These are phyloP conservation scores for Anguilla obscura DNA, from an alignment of 2,797 vertebrate species.

Conservation along the genomic window DNA sequence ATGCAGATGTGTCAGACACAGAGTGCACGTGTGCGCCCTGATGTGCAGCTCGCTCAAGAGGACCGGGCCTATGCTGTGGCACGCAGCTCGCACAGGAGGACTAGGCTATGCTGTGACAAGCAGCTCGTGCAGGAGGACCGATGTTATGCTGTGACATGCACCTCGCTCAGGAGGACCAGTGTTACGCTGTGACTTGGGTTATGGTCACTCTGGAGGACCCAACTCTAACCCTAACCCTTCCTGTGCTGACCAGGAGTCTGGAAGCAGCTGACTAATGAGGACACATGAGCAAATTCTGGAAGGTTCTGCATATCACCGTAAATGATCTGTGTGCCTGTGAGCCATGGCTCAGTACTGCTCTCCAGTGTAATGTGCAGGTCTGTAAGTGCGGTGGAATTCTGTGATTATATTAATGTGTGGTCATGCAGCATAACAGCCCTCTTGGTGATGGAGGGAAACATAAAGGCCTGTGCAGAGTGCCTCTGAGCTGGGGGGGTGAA, in stretches of 20 bases:
- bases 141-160: neutral
- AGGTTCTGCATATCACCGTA: no score
- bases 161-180: neutral
- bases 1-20: conserved; percentile 46
- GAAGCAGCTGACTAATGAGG: no score
- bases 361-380: no score
- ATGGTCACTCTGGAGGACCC: neutral
- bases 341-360: no score
- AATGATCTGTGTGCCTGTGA: no score
- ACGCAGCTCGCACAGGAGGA: neutral
- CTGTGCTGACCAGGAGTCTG: no score
- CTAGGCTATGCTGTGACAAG: neutral
- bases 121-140: neutral
- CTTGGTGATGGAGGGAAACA: neutral
- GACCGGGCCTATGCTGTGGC: neutral
- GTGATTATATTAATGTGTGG: no score
- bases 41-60: neutral
- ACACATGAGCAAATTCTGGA: no score
- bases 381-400: no score
- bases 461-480: neutral
- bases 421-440: no score
- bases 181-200: neutral
- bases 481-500: neutral
- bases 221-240: no score
- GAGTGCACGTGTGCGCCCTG: neutral